A percentile compares a stretch with the other conserved stretches of the same genome.
Conservation (phyloP, 35 echinoderm and acorn worm species). For the Apostichopus japonicus region DNA sequence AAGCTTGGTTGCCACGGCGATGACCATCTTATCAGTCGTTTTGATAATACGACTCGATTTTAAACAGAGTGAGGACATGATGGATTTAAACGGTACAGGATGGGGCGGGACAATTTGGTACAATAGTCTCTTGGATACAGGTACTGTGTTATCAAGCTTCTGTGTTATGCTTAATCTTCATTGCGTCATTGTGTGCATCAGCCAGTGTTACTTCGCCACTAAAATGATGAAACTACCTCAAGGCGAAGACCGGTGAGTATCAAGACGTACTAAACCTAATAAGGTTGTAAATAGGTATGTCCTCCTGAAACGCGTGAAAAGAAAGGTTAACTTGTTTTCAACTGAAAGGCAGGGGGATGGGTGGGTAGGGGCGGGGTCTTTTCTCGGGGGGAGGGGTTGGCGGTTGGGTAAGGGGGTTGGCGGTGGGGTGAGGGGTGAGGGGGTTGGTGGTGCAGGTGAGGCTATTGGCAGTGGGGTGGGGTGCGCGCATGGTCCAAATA, state of each 20-base stretch:
- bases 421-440: too few species aligned
- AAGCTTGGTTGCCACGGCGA: slow-evolving; percentile 62
- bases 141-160: slow-evolving; percentile 77
- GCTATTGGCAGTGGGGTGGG: too few species aligned
- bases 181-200: slow-evolving; percentile 78
- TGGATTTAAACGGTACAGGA: slow-evolving; percentile 4
- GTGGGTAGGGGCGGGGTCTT: neutral
- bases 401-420: neutral
- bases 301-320: neutral
- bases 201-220: slow-evolving; percentile 87
- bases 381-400: too few species aligned
- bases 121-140: slow-evolving; percentile 71
- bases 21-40: slow-evolving; percentile 69
- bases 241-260: slow-evolving; percentile 86
- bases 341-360: too few species aligned
- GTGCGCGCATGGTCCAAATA: too few species aligned
- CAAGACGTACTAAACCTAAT: neutral
- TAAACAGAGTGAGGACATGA: slow-evolving; percentile 57
- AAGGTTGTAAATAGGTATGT: neutral
- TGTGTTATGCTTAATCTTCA: slow-evolving; percentile 85
- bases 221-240: slow-evolving; percentile 97
- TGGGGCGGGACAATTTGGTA: slow-evolving; percentile 60
- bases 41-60: slow-evolving; percentile 71
- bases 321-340: neutral
- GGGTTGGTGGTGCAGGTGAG: too few species aligned